Evolutionary conservation across 2,888 invertebrate species (phyloP).

Genomic region (Drosophila macrospina): DNA sequence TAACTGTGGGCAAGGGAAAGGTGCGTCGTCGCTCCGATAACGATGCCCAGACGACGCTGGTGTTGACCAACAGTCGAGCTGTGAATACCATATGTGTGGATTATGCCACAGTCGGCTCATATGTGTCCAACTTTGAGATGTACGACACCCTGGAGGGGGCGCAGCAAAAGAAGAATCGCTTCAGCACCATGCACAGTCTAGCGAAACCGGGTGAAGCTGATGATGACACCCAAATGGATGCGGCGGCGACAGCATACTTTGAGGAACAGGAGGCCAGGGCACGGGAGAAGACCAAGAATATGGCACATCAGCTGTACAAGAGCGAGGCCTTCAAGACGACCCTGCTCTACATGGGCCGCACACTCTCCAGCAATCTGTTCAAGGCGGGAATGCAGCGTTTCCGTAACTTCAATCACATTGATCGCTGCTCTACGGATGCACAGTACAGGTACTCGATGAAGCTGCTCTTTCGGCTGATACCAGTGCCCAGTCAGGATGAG

Average conservation of each 20-base stretch:
- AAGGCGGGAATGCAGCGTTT: conserved; percentile 89
- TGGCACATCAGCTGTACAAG: conserved; percentile 6
- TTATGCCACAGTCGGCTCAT: conserved; percentile 86
- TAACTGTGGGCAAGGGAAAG: conserved; percentile 89
- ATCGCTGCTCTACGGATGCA: conserved; percentile 88
- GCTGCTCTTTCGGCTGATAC: conserved; percentile 89
- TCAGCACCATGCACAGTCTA: not conserved
- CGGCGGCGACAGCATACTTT: conserved; percentile 15
- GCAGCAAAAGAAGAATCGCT: not conserved
- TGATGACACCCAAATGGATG: not conserved
- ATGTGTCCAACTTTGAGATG: conserved; percentile 92
- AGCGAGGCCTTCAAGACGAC: conserved; percentile 87
- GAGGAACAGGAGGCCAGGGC: conserved; percentile 59
- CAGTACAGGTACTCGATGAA: conserved; percentile 89
- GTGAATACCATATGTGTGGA: conserved; percentile 86
- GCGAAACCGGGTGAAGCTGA: not conserved
- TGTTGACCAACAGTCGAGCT: conserved; percentile 88
- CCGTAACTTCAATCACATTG: conserved; percentile 87
- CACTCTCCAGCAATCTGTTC: conserved; percentile 89
- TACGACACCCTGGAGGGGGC: conserved; percentile 88
- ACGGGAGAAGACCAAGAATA: conserved; percentile 28
- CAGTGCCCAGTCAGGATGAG: conserved; percentile 84
- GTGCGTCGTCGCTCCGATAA: conserved; percentile 89
- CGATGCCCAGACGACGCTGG: conserved; percentile 89
- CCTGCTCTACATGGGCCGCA: conserved; percentile 88